Base-by-base conservation (phyloP, 2,888 invertebrate species). In the Alloscopus bannaensis region DNA sequence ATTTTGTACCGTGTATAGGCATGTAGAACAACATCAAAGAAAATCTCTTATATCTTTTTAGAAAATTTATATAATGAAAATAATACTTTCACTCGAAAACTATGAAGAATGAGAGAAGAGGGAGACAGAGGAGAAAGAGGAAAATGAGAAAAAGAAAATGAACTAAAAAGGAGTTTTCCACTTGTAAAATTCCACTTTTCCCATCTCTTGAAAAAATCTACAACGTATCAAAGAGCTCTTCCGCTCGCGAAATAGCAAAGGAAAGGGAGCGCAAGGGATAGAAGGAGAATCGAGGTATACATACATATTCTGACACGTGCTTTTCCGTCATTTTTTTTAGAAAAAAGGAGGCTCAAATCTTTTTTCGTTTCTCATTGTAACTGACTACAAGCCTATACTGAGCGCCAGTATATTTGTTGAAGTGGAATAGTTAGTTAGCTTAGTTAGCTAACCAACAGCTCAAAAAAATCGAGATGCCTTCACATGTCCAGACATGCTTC, bases 361-460 rank as follows among this genome's bases (percentile, higher is more conserved):
- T n/a, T n/a, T n/a, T n/a, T n/a, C n/a, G n/a, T n/a, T n/a, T n/a
- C n/a, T n/a, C n/a, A n/a, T n/a, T n/a, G n/a, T n/a, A n/a, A n/a
- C n/a, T n/a, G n/a, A n/a, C n/a, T n/a, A n/a, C n/a, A n/a, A n/a
- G n/a, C n/a, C n/a, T n/a, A n/a, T n/a, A n/a, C n/a, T n/a, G n/a
- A n/a, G n/a, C n/a, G n/a, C n/a, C n/a, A n/a, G n/a, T n/a, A n/a
- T n/a, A n/a, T n/a, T n/a, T n/a, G n/a, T n/a, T n/a, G n/a, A n/a
- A n/a, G n/a, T n/a, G n/a, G n/a, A n/a, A n/a, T n/a, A 29, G 65
- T 26, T 73, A 73, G 73, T 72, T 72, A 72, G 71, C 71, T 72
- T 72, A 60, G 71, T 57, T 73, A 73, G 73, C 64, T 73, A 60
- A 31, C 36, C 60, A 20, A 29, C 55, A 26, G 24, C 55, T 55